A percentile compares a stretch with the other conserved stretches of the same genome.
phyloP scores from a whole-genome alignment of 2,113 vertebrate species.

The Aldabrachelys gigantea region DNA sequence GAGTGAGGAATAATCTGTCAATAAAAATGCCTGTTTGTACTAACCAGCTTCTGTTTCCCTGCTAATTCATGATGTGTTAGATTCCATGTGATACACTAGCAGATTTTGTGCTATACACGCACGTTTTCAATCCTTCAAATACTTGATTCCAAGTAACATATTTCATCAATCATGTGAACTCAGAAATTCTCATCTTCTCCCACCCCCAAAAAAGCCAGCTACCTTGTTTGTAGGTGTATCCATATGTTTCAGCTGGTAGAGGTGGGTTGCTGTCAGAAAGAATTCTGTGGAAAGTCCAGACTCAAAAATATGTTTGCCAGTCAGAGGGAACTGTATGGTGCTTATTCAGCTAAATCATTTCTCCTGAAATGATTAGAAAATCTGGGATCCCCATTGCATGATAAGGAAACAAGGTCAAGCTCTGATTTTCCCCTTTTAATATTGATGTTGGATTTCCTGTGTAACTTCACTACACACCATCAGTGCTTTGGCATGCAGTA shows the following conservation, averaged over 20 bases:
- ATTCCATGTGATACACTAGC: neutral
- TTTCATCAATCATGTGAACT: neutral
- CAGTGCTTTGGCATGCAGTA: neutral
- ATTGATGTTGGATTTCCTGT: neutral
- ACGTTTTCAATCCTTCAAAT: neutral
- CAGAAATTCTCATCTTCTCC: neutral
- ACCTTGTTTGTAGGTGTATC: no score
- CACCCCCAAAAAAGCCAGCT: no score
- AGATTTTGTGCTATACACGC: no score
- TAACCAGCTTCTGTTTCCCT: neutral
- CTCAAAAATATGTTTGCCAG: neutral
- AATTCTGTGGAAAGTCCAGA: no score
- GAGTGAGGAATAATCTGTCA: neutral
- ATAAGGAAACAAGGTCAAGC: neutral
- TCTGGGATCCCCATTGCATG: neutral
- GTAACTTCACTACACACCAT: fast-evolving
- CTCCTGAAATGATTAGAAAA: neutral
- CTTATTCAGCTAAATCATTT: neutral
- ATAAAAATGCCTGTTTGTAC: neutral
- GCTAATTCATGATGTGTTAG: neutral
- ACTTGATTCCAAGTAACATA: neutral
- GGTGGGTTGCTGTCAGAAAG: no score
- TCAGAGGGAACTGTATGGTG: neutral
- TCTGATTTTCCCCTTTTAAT: neutral
- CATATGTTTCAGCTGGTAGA: neutral